phyloP scores from a whole-genome alignment of 2,888 invertebrate genomes.

The Drosophila borealis region DNA sequence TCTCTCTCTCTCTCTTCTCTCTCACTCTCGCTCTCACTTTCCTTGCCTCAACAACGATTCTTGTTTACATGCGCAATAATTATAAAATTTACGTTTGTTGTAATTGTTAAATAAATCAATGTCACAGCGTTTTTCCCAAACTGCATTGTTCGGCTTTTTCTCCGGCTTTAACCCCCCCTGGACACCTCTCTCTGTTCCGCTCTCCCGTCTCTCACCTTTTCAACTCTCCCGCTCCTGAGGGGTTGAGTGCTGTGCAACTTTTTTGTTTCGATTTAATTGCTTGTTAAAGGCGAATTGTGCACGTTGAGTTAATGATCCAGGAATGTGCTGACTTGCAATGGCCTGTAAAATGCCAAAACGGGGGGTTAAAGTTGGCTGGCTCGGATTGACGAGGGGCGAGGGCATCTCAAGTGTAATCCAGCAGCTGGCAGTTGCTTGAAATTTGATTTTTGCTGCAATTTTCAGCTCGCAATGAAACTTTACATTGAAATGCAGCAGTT shows the following conservation, averaged over 20 bases:
- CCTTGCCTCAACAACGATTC: slow-evolving; percentile 32
- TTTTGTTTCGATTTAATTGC: slow-evolving; percentile 81
- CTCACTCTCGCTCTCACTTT: background rate
- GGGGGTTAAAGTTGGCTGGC: background rate
- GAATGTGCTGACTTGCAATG: slow-evolving; percentile 76
- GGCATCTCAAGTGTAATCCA: slow-evolving; percentile 14
- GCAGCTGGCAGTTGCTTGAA: slow-evolving; percentile 22
- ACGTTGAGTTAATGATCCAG: slow-evolving; percentile 75
- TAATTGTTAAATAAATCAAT: slow-evolving; percentile 80
- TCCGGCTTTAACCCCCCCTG: background rate
- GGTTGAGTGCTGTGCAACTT: slow-evolving; percentile 42
- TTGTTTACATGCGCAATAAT: slow-evolving; percentile 79
- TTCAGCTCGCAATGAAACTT: slow-evolving; percentile 21
- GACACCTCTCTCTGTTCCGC: background rate
- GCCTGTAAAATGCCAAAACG: slow-evolving; percentile 37
- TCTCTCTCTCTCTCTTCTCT: background rate
- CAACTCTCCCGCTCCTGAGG: slow-evolving; percentile 8
- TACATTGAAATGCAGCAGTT: slow-evolving; percentile 22
- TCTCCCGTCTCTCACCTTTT: background rate
- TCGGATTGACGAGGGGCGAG: background rate
- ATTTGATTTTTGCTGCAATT: slow-evolving; percentile 45
- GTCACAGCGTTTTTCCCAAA: slow-evolving; percentile 60
- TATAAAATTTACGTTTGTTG: slow-evolving; percentile 79
- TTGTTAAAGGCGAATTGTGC: slow-evolving; percentile 80
- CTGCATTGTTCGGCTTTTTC: slow-evolving; percentile 53